These are phyloP conservation scores for Otus sunia DNA, from an alignment of 2,113 vertebrate species.

Conservation along the genomic window DNA sequence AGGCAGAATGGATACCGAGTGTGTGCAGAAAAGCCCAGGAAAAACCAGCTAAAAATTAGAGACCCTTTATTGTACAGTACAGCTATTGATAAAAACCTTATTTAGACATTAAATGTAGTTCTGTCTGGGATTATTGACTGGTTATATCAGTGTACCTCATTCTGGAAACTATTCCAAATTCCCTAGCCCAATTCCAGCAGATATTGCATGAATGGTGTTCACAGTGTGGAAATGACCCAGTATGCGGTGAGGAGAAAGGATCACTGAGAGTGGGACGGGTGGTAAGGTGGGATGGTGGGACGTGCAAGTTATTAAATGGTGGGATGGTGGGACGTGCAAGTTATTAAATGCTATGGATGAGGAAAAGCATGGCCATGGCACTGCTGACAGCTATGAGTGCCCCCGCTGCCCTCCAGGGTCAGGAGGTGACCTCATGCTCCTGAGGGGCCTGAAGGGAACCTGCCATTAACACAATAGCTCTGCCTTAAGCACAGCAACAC, in stretches of 20 bases:
- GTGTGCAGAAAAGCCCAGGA: background rate
- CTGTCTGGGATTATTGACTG: background rate
- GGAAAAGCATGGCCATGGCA: background rate
- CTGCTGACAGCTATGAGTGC: background rate
- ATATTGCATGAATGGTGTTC: background rate
- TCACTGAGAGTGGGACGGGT: background rate
- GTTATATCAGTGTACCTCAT: background rate
- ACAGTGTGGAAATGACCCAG: background rate
- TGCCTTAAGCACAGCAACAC: background rate
- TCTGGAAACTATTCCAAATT: background rate
- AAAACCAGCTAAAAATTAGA: background rate
- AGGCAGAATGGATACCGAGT: background rate
- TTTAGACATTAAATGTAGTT: background rate
- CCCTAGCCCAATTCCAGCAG: background rate
- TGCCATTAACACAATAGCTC: constrained; percentile 21
- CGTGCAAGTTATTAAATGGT: background rate
- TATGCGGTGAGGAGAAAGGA: background rate
- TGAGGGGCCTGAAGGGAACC: background rate
- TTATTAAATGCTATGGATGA: background rate
- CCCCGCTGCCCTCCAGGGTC: background rate
- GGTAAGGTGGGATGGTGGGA: background rate
- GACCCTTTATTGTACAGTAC: background rate
- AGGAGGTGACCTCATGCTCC: constrained; percentile 26
- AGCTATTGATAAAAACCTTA: background rate
- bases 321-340: background rate